These are phyloP conservation scores for Himalopsyche tibetana DNA, from an alignment of 2,888 invertebrate genomes.

Conservation along the genomic window DNA sequence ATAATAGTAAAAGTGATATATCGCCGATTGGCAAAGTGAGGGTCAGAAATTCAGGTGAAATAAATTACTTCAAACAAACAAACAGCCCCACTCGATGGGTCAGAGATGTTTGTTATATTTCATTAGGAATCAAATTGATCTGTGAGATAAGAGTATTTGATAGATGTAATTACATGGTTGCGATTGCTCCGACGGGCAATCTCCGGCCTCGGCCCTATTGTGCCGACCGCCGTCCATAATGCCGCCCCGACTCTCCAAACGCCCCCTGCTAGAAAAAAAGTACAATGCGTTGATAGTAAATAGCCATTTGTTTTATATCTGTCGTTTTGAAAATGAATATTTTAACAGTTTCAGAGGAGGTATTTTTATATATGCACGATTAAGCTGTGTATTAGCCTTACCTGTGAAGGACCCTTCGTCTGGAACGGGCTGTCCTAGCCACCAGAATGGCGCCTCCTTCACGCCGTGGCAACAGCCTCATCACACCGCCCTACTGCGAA, in stretches of 20 bases:
- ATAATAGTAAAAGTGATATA: too few relatives aligned
- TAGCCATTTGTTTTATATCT: too few relatives aligned
- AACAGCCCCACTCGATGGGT: too few relatives aligned
- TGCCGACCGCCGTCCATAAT: not conserved
- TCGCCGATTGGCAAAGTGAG: too few relatives aligned
- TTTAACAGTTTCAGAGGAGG: too few relatives aligned
- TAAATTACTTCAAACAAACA: too few relatives aligned
- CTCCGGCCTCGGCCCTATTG: not conserved
- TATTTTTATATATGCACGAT: not conserved
- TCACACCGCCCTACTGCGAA: conserved; percentile 33
- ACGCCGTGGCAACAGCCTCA: conserved; percentile 55
- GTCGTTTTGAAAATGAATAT: too few relatives aligned
- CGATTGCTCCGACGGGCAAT: not conserved
- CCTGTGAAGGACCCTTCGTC: conserved; percentile 17
- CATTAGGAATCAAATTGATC: too few relatives aligned
- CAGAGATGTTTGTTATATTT: too few relatives aligned
- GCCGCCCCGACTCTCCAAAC: not conserved
- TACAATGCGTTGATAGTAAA: not conserved
- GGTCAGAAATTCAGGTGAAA: too few relatives aligned
- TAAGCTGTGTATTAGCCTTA: not conserved
- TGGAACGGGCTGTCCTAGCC: not conserved
- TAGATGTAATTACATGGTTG: not conserved
- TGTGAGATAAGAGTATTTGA: too few relatives aligned
- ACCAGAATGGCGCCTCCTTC: conserved; percentile 47
- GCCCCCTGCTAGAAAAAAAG: not conserved